Evolutionary conservation across 2,888 invertebrate species (phyloP).

Genomic region (Lycia hirtaria): DNA sequence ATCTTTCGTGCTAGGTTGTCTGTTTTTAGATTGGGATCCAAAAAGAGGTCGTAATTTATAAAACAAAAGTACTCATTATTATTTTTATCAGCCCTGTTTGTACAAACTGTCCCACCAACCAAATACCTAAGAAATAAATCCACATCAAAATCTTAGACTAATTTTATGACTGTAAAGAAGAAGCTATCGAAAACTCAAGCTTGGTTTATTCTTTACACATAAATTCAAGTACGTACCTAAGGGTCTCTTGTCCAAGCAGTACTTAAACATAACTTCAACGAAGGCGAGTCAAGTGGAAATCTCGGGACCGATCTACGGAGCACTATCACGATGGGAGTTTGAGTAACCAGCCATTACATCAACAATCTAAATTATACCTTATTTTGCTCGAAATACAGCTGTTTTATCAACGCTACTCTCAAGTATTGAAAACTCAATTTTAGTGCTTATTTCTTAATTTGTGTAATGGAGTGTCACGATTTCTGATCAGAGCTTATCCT

Average conservation of each 20-base stretch:
- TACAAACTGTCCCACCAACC: too few relatives aligned
- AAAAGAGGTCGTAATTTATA: too few relatives aligned
- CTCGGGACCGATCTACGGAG: slow-evolving; percentile 48
- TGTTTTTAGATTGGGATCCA: too few relatives aligned
- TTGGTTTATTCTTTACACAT: background rate
- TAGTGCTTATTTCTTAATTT: slow-evolving; percentile 38
- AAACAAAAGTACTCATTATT: too few relatives aligned
- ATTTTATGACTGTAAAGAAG: too few relatives aligned
- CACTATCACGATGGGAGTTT: slow-evolving; percentile 47
- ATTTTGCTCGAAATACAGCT: slow-evolving; percentile 15
- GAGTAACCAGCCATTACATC: slow-evolving; percentile 41
- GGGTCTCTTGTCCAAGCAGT: slow-evolving; percentile 10
- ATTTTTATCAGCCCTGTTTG: too few relatives aligned
- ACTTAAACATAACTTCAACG: slow-evolving; percentile 40
- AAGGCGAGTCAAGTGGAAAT: slow-evolving; percentile 48
- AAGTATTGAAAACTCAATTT: slow-evolving; percentile 31
- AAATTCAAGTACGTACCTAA: background rate
- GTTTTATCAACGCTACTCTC: background rate
- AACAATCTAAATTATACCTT: slow-evolving; percentile 38
- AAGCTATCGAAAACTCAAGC: too few relatives aligned
- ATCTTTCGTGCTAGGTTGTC: too few relatives aligned
- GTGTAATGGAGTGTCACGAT: slow-evolving; percentile 41
- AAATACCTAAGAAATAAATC: too few relatives aligned
- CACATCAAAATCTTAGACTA: too few relatives aligned
- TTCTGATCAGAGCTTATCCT: slow-evolving; percentile 30